Evolutionary conservation across 2,113 vertebrate species (phyloP).

Genomic region (Microtus richardsoni): DNA sequence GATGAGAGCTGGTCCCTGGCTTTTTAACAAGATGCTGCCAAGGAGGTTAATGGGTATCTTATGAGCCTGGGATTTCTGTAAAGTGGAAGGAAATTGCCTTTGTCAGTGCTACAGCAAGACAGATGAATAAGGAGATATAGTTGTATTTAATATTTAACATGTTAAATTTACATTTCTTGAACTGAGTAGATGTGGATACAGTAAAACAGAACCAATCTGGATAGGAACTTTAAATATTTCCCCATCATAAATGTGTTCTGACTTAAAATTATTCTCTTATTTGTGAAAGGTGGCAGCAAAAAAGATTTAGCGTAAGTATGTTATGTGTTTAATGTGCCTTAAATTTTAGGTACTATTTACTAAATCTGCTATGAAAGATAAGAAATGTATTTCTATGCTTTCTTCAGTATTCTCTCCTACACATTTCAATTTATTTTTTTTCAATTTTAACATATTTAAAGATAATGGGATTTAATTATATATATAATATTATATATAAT

Average conservation of each 20-base stretch:
- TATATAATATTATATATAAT: too few relatives aligned
- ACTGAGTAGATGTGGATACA: background rate
- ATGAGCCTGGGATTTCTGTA: background rate
- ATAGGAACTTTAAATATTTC: background rate
- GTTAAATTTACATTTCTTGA: background rate
- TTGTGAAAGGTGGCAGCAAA: background rate
- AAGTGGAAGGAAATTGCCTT: background rate
- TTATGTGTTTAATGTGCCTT: background rate
- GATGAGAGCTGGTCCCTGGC: too few relatives aligned
- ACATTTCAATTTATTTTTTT: background rate
- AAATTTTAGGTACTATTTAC: background rate
- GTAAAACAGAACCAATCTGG: background rate
- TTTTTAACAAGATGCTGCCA: background rate
- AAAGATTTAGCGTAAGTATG: background rate
- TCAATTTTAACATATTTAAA: background rate
- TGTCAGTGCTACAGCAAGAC: background rate
- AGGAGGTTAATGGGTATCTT: background rate
- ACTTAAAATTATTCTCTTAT: background rate
- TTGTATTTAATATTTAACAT: conserved; percentile 11
- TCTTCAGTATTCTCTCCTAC: background rate
- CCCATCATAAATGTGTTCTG: background rate
- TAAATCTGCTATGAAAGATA: background rate
- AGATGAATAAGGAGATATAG: background rate
- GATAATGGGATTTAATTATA: background rate
- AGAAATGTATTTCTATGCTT: background rate